Conservation (phyloP, 30 jellyfish, hydroid and myxozoan genomes). For the Mastigias papua region DNA sequence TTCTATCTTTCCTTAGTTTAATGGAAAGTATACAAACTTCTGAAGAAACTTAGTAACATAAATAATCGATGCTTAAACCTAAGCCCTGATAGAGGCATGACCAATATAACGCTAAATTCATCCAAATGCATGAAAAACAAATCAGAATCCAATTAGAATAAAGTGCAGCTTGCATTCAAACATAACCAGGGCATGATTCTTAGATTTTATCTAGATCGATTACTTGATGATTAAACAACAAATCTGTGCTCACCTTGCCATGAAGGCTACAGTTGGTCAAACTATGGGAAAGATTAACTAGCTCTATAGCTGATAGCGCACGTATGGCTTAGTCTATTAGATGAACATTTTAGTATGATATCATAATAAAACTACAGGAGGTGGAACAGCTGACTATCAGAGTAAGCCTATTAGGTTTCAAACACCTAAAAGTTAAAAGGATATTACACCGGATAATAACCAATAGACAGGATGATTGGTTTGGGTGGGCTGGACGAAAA, state of each 20-base stretch:
- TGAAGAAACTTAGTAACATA: no score
- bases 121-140: neutral
- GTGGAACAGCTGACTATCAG: neutral
- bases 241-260: neutral
- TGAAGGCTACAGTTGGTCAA: neutral
- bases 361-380: neutral
- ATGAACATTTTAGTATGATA: neutral
- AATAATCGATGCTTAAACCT: no score
- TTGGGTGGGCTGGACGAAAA: neutral
- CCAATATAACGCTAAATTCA: neutral
- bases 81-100: neutral
- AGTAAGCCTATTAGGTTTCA: neutral
- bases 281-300: neutral
- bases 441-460: neutral
- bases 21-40: neutral
- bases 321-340: neutral
- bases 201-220: neutral
- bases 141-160: neutral
- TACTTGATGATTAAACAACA: no score
- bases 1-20: neutral
- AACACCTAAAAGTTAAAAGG: neutral
- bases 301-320: neutral
- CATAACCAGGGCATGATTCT: neutral
- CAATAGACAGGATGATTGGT: neutral
- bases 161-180: neutral